phyloP scores from a whole-genome alignment of 2,797 vertebrate species.

The Lepidocolaptes lacrymiger region DNA sequence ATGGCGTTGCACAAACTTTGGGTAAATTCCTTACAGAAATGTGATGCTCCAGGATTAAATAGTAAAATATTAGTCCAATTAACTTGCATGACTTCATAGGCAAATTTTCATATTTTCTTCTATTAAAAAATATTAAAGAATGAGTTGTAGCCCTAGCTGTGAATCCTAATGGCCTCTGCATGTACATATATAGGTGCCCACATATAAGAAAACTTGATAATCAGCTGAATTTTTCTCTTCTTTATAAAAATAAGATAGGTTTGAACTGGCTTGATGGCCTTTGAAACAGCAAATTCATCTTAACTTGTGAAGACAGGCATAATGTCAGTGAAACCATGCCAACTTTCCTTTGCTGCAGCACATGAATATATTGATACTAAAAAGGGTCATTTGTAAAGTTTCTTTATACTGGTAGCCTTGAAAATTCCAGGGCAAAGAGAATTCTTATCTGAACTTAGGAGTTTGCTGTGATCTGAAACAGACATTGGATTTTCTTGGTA shows the following conservation, averaged over 20 bases:
- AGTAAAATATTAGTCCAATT: background rate
- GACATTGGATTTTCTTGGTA: background rate
- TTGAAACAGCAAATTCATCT: slow-evolving; percentile 32
- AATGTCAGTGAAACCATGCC: background rate
- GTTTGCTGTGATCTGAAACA: background rate
- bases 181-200: background rate
- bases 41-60: background rate
- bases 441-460: background rate
- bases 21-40: background rate
- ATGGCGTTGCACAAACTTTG: background rate
- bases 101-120: background rate
- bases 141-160: background rate
- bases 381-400: background rate
- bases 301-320: slow-evolving; percentile 20
- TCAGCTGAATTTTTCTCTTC: background rate
- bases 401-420: background rate
- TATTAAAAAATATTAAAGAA: background rate
- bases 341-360: background rate
- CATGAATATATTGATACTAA: background rate
- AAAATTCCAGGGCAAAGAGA: background rate
- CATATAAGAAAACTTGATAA: background rate
- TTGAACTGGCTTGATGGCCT: background rate
- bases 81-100: background rate
- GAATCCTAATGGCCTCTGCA: background rate
- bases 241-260: background rate